These are phyloP conservation scores for Corvus cornix DNA, from an alignment of 2,113 vertebrate genomes.

Conservation along the genomic window DNA sequence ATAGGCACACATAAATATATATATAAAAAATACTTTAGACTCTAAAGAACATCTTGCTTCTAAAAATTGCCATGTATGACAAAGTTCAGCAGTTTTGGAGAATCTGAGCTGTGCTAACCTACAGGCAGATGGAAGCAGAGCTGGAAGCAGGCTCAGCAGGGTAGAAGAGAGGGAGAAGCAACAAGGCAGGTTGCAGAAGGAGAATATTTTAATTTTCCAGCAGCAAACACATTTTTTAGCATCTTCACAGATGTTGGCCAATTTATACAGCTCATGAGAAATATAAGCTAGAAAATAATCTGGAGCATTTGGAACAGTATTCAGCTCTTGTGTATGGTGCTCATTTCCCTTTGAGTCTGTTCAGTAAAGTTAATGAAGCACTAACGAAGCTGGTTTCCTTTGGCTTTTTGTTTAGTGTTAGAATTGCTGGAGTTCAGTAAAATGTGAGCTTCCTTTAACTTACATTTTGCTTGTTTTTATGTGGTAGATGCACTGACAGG, in stretches of 20 bases:
- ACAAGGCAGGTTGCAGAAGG: not conserved
- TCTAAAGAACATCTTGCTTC: not conserved
- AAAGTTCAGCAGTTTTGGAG: not conserved
- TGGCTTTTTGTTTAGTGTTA: not conserved
- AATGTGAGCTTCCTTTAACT: not conserved
- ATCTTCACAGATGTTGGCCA: not conserved
- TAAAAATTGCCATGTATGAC: not conserved
- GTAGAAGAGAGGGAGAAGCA: not conserved
- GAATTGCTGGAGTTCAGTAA: not conserved
- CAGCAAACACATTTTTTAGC: not conserved
- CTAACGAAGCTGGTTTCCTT: not conserved
- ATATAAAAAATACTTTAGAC: not conserved
- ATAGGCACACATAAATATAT: not conserved
- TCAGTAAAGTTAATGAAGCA: not conserved
- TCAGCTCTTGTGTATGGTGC: not conserved
- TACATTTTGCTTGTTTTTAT: not conserved
- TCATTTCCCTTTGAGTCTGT: not conserved
- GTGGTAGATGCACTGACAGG: not conserved
- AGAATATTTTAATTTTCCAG: not conserved
- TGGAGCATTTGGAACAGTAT: not conserved
- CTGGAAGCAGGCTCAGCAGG: not conserved
- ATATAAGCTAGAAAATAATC: not conserved
- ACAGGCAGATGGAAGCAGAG: not conserved
- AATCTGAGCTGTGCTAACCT: not conserved
- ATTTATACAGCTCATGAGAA: constrained; percentile 5